Conservation (phyloP, 2,113 vertebrate genomes). For the Sinocyclocheilus grahami region DNA sequence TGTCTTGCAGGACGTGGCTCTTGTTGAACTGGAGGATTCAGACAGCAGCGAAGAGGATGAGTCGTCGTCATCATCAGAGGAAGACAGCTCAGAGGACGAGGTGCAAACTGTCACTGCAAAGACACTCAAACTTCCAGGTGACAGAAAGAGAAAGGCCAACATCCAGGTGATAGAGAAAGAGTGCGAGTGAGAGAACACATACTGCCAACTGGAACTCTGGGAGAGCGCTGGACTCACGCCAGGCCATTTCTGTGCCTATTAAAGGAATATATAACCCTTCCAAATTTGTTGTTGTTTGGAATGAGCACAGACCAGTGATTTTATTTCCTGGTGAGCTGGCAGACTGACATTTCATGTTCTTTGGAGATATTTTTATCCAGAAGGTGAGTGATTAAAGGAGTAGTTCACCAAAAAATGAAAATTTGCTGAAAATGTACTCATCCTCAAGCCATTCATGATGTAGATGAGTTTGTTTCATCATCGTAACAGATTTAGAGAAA, state of each 20-base stretch:
- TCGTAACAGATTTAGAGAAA: no score
- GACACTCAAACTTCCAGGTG: slow-evolving; percentile 83
- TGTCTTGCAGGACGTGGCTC: slow-evolving; percentile 82
- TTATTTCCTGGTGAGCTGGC: not conserved
- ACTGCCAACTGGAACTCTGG: not conserved
- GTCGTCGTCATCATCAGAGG: slow-evolving; percentile 47
- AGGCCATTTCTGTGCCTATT: not conserved
- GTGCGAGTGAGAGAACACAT: slow-evolving; percentile 20
- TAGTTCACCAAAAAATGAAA: no score
- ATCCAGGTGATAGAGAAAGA: slow-evolving; percentile 81
- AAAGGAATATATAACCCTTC: not conserved
- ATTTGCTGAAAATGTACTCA: no score
- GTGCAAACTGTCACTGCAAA: slow-evolving; percentile 70
- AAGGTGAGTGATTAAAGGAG: not conserved
- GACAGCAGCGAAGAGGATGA: slow-evolving; percentile 67
- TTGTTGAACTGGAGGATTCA: slow-evolving; percentile 83
- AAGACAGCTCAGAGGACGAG: slow-evolving; percentile 69
- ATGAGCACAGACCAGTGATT: not conserved
- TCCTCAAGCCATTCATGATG: no score
- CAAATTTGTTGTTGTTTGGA: not conserved
- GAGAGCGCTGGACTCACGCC: not conserved
- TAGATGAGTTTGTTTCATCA: no score
- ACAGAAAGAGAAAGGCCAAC: slow-evolving; percentile 69
- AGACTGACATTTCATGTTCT: not conserved
- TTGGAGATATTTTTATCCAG: not conserved